These are phyloP conservation scores for Xyrauchen texanus DNA, from an alignment of 2,113 vertebrate species.

Conservation along the genomic window DNA sequence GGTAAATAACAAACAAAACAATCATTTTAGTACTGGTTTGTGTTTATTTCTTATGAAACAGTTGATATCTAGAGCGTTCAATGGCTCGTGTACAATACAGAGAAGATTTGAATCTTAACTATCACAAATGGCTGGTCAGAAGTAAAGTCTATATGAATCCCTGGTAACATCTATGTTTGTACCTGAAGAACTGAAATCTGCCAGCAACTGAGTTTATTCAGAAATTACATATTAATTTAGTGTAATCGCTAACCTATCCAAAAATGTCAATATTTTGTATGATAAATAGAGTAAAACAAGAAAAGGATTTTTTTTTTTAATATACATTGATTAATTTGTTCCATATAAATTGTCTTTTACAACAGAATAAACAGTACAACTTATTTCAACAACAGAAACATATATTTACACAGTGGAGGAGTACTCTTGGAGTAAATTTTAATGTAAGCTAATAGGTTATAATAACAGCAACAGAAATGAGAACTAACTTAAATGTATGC, in stretches of 20 bases:
- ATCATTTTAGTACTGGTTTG: conserved; percentile 30
- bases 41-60: conserved; percentile 75
- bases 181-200: conserved; percentile 57
- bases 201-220: conserved; percentile 54
- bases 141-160: neutral
- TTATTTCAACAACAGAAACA: conserved; percentile 55
- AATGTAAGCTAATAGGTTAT: neutral
- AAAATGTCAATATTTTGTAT: neutral
- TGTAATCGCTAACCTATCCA: neutral
- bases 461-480: too few species aligned
- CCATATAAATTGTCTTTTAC: conserved; percentile 48
- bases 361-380: conserved; percentile 46
- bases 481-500: too few species aligned
- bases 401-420: conserved; percentile 63
- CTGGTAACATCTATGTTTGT: conserved; percentile 38
- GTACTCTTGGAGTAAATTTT: neutral
- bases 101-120: conserved; percentile 23
- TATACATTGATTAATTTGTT: conserved; percentile 66
- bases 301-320: conserved; percentile 39
- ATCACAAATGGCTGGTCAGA: conserved; percentile 44
- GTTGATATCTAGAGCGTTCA: conserved; percentile 61
- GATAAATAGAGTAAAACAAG: conserved; percentile 55
- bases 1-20: neutral
- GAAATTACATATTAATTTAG: conserved; percentile 58
- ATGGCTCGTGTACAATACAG: conserved; percentile 51